These are phyloP conservation scores for Neodiprion fabricii DNA, from an alignment of 1,140 invertebrate species.

Conservation along the genomic window DNA sequence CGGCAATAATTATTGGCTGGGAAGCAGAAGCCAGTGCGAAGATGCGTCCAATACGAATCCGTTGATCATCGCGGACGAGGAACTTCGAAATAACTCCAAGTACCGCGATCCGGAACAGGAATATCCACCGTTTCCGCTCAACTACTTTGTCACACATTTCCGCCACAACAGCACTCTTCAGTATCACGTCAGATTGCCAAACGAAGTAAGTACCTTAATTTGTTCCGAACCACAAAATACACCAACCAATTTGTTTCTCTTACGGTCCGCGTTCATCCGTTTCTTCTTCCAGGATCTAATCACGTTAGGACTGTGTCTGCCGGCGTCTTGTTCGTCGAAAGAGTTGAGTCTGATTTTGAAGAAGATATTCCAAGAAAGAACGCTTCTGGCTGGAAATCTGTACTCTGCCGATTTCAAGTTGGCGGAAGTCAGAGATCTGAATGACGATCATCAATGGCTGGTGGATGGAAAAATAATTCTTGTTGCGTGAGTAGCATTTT, in stretches of 20 bases:
- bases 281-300: conserved; percentile 46
- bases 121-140: conserved; percentile 52
- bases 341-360: conserved; percentile 40
- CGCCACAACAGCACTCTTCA: conserved; percentile 58
- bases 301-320: conserved; percentile 53
- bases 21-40: conserved; percentile 52
- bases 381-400: conserved; percentile 38
- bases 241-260: conserved; percentile 8
- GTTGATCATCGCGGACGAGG: conserved; percentile 34
- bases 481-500: conserved; percentile 30
- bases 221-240: too few species aligned
- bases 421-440: conserved; percentile 40
- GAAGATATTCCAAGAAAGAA: conserved; percentile 39
- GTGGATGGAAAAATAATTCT: conserved; percentile 20
- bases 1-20: conserved; percentile 63
- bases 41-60: conserved; percentile 39
- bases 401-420: conserved; percentile 44
- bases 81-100: conserved; percentile 39
- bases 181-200: conserved; percentile 45
- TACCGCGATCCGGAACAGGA: conserved; percentile 45
- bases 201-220: conserved; percentile 49
- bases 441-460: conserved; percentile 42
- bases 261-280: neutral
- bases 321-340: conserved; percentile 40
- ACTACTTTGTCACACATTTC: conserved; percentile 53